Percentiles rank a stretch among this genome's conserved stretches.
These are phyloP conservation scores for Serilophus lunatus DNA, from an alignment of 2,113 vertebrate species.

Conservation along the genomic window DNA sequence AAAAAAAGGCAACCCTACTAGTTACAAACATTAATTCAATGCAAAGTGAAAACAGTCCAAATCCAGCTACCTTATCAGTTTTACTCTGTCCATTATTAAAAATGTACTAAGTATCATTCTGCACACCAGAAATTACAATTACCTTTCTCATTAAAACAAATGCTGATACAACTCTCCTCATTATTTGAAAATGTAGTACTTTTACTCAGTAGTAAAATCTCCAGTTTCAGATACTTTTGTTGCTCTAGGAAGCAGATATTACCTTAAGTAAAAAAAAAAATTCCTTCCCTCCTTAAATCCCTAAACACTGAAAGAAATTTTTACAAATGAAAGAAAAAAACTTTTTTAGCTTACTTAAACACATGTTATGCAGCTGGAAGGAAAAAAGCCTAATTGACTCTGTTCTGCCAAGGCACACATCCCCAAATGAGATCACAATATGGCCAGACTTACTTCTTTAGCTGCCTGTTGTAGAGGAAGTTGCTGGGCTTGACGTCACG, in stretches of 20 bases:
- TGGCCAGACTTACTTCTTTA: conserved; percentile 80
- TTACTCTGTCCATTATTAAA: neutral
- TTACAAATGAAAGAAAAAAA: neutral
- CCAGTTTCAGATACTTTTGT: neutral
- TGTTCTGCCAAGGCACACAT: conserved; percentile 65
- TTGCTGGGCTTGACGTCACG: conserved; percentile 94
- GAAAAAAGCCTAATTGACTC: neutral
- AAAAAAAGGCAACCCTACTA: neutral
- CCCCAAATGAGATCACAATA: conserved; percentile 28
- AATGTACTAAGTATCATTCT: neutral
- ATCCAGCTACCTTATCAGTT: neutral
- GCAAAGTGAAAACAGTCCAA: neutral
- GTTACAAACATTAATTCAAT: neutral
- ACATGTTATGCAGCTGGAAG: conserved; percentile 31
- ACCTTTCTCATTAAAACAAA: neutral
- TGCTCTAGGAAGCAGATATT: neutral
- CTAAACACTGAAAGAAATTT: neutral
- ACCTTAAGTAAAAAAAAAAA: neutral
- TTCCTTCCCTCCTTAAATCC: neutral
- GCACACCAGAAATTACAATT: neutral
- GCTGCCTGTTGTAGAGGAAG: conserved; percentile 85
- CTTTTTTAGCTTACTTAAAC: neutral
- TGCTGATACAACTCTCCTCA: neutral
- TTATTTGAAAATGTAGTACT: neutral
- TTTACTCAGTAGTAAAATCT: neutral